A percentile compares a stretch with the other conserved stretches of the same genome.
Conservation (phyloP, 2,888 invertebrate species). For the Pachliopta kotzebuea region DNA sequence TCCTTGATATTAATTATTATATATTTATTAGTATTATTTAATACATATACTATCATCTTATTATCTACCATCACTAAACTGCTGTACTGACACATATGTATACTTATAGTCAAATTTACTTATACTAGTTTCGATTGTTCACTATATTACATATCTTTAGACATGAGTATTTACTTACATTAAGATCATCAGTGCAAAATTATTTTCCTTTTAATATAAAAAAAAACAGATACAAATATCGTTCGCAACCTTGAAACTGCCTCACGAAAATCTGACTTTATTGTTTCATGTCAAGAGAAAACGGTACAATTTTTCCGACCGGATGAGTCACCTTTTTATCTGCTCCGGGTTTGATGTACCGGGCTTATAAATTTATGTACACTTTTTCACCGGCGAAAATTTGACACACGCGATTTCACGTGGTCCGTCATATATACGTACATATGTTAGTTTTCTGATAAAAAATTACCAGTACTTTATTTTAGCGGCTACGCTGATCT, state of each 20-base stretch:
- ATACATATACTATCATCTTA: too few species aligned
- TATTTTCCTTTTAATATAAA: background rate
- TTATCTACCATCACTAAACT: too few species aligned
- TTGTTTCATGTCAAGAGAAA: slow-evolving; percentile 27
- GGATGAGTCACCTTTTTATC: slow-evolving; percentile 30
- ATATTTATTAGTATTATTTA: too few species aligned
- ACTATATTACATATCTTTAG: too few species aligned
- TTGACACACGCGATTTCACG: slow-evolving; percentile 13
- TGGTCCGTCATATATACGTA: background rate
- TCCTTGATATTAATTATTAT: too few species aligned
- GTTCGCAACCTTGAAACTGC: background rate
- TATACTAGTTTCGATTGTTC: too few species aligned
- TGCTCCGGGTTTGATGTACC: slow-evolving; percentile 17
- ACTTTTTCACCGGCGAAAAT: slow-evolving; percentile 18
- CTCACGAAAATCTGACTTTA: slow-evolving; percentile 17
- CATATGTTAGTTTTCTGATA: slow-evolving; percentile 13
- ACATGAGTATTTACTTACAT: too few species aligned
- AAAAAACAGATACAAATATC: background rate
- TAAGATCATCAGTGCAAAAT: background rate
- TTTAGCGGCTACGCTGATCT: background rate
- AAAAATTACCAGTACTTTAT: background rate
- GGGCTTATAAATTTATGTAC: slow-evolving; percentile 4
- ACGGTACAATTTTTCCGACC: slow-evolving; percentile 21
- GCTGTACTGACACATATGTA: too few species aligned
- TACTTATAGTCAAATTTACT: too few species aligned